phyloP scores from a whole-genome alignment of 2,888 invertebrate genomes.

The Sipha maydis region DNA sequence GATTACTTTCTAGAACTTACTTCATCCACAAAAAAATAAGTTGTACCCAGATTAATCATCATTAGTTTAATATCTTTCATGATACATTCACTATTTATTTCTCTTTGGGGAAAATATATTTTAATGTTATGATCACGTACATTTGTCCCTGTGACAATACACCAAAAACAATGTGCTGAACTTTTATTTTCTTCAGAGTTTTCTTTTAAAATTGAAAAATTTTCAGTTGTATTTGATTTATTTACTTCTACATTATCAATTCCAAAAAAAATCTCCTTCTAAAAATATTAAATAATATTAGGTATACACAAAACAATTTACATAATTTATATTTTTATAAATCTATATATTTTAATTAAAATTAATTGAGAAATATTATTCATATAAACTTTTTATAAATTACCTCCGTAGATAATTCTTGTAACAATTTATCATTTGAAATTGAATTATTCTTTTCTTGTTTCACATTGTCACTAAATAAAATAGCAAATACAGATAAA shows the following conservation, averaged over 20 bases:
- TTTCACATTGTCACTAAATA: not conserved
- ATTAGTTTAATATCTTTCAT: slow-evolving; percentile 46
- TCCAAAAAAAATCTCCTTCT: not conserved
- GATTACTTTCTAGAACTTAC: slow-evolving; percentile 8
- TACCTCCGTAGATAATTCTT: slow-evolving; percentile 1
- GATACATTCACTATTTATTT: slow-evolving; percentile 36
- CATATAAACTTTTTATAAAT: not conserved
- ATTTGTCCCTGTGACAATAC: slow-evolving; percentile 24
- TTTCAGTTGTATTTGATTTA: not conserved
- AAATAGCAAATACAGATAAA: no score
- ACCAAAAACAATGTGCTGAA: slow-evolving; percentile 53
- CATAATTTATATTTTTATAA: no score
- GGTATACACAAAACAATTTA: no score
- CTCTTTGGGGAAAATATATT: slow-evolving; percentile 49
- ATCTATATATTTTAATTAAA: not conserved
- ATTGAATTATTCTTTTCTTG: not conserved
- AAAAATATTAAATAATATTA: not conserved
- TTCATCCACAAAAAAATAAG: slow-evolving; percentile 42
- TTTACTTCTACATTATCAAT: not conserved
- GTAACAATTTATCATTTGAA: not conserved
- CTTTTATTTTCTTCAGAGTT: slow-evolving; percentile 27
- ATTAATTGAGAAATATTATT: not conserved
- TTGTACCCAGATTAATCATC: slow-evolving; percentile 52
- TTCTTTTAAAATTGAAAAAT: not conserved
- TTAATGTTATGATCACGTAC: slow-evolving; percentile 45